These are phyloP conservation scores for Urocyon cinereoargenteus DNA, from an alignment of 2,797 vertebrate species.

Conservation along the genomic window DNA sequence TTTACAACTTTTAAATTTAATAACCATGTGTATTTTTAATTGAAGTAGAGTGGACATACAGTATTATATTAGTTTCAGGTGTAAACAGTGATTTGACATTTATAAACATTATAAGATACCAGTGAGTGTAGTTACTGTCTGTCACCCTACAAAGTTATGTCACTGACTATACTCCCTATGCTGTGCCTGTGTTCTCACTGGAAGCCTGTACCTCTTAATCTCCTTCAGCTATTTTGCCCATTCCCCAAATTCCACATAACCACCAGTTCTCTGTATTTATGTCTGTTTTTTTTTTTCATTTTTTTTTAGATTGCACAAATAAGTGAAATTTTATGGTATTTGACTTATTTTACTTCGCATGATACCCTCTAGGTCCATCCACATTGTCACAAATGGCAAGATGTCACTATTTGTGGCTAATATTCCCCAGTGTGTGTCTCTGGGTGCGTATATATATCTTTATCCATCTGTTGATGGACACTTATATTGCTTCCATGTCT, in stretches of 20 bases:
- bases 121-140: neutral
- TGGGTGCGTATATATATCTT: neutral
- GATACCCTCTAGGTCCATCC: neutral
- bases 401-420: neutral
- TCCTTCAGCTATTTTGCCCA: neutral
- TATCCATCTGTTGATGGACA: neutral
- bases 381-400: neutral
- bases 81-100: neutral
- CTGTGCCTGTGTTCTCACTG: neutral
- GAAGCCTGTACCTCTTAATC: neutral
- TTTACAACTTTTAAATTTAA: neutral
- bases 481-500: neutral
- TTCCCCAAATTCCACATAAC: neutral
- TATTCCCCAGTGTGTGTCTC: neutral
- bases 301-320: neutral
- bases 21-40: neutral
- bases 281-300: neutral
- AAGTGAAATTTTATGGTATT: neutral
- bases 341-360: neutral
- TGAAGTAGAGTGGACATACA: neutral
- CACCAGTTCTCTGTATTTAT: neutral
- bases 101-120: neutral
- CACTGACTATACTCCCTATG: neutral
- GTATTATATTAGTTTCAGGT: neutral
- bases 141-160: neutral